Conservation (phyloP, 2,797 vertebrate genomes). For the Pseudomugil tenellus region DNA sequence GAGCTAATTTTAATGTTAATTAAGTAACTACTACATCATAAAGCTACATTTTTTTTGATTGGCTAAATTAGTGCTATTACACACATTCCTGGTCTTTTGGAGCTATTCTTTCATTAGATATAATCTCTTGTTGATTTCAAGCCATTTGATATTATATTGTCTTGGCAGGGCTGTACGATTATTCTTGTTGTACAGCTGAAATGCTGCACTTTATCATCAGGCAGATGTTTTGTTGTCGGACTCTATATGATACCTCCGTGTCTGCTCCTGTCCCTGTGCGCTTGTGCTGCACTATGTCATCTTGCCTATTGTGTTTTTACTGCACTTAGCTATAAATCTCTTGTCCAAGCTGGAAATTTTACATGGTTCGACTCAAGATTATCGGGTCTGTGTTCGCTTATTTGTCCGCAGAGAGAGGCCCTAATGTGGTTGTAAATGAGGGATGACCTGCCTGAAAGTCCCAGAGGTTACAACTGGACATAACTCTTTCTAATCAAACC, state of each 20-base stretch:
- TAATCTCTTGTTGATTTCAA: constrained; percentile 33
- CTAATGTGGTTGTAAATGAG: constrained; percentile 54
- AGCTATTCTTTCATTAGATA: constrained; percentile 29
- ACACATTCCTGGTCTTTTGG: constrained; percentile 22
- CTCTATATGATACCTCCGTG: constrained; percentile 15
- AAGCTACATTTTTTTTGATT: too few relatives aligned
- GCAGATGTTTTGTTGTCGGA: constrained; percentile 18
- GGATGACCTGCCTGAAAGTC: constrained; percentile 52
- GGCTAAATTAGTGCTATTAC: constrained; percentile 24
- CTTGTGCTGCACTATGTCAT: constrained; percentile 12
- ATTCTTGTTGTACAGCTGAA: constrained; percentile 4
- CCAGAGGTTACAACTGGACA: constrained; percentile 4
- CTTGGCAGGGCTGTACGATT: constrained; percentile 11
- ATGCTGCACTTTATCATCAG: constrained; percentile 33
- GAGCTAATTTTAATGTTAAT: not conserved
- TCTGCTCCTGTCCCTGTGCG: constrained; percentile 18
- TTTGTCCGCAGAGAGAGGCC: constrained; percentile 53
- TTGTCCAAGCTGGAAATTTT: constrained; percentile 24
- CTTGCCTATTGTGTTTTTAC: constrained; percentile 11
- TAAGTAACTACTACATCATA: too few relatives aligned
- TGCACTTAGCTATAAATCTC: constrained; percentile 33
- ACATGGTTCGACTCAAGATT: constrained; percentile 18
- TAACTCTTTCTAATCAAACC: constrained; percentile 16
- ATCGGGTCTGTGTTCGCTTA: constrained; percentile 35
- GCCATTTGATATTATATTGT: constrained; percentile 18